Evolutionary conservation across 2,888 invertebrate genomes (phyloP).

Genomic region (Amblyjoppa proteus): DNA sequence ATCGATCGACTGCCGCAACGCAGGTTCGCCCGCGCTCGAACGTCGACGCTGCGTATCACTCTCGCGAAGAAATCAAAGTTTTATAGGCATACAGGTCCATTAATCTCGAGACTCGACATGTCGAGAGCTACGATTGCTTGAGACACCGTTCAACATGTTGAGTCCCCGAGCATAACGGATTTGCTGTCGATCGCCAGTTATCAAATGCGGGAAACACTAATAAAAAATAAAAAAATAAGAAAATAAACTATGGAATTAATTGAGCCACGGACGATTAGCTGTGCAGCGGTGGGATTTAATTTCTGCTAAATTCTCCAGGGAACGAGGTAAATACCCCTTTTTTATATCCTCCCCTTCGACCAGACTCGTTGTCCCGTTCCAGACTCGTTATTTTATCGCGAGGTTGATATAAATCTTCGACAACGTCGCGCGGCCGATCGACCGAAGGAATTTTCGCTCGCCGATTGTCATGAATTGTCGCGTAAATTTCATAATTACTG

Average conservation of each 20-base stretch:
- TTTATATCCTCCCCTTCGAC: conserved; percentile 18
- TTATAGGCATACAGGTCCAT: conserved; percentile 5
- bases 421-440: conserved; percentile 9
- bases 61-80: background rate
- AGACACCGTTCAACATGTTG: background rate
- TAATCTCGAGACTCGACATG: background rate
- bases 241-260: conserved; percentile 37
- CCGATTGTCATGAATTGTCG: background rate
- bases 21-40: conserved; percentile 9
- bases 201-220: background rate
- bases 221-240: conserved; percentile 3
- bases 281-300: conserved; percentile 13
- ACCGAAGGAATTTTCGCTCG: background rate
- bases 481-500: background rate
- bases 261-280: conserved; percentile 40
- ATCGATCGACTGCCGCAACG: background rate
- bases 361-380: conserved; percentile 54
- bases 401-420: conserved; percentile 53
- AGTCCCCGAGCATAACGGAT: background rate
- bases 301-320: conserved; percentile 23
- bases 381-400: conserved; percentile 58
- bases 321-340: conserved; percentile 17
- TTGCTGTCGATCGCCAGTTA: background rate
- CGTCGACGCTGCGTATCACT: background rate
- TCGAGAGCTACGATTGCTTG: background rate